Evolutionary conservation across 1,140 invertebrate genomes (phyloP), one percentile per base, ranked within the genome.

Genomic region (Periplaneta americana): DNA sequence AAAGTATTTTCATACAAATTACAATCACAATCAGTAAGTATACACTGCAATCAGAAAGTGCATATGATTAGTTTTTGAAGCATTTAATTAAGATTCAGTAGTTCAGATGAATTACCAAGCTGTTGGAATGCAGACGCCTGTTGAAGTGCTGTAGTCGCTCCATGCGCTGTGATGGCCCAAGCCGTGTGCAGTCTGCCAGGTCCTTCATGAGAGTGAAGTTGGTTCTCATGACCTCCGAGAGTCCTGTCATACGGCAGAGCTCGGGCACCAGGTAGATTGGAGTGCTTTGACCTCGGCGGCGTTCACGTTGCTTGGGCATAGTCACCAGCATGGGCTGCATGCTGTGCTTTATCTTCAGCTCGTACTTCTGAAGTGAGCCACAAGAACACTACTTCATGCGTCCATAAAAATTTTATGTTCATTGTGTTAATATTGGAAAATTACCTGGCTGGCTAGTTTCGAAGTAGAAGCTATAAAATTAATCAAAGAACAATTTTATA

Each of bases 261-360:
- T 96, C 94, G 0, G 95, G 95, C 39, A 96, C 90, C 0, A 96
- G 87, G 82, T 91, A 91, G 13, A 95, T 89, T 0, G 91, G 81
- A 78, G 94, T 91, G 0, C 88, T 85, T 85, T 88, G 85, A 1
- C 91, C 93, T 18, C 91, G 90, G 74, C 92, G 89, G 31, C 92
- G 90, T 78, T 94, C 92, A 66, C 90, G 91, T 0, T 90, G 86
- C 85, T 91, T 93, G 0, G 91, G 87, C 11, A 88, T 89, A 0
- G 92, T 92, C 0, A 95, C 87, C 2, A 94, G 87, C 85, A 96
- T 81, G 0, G 94, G 94, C 82, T 95, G 94, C 0, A 87, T 84
- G 0, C 66, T 9, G 34, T 93, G 88, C 0, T 84, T 82, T 66
- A 95, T 93, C 0, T 80, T 84, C 13, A 95, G 90, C 15, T 91